Evolutionary conservation across 2,113 vertebrate species (phyloP).

Genomic region (Oncorhynchus mykiss): DNA sequence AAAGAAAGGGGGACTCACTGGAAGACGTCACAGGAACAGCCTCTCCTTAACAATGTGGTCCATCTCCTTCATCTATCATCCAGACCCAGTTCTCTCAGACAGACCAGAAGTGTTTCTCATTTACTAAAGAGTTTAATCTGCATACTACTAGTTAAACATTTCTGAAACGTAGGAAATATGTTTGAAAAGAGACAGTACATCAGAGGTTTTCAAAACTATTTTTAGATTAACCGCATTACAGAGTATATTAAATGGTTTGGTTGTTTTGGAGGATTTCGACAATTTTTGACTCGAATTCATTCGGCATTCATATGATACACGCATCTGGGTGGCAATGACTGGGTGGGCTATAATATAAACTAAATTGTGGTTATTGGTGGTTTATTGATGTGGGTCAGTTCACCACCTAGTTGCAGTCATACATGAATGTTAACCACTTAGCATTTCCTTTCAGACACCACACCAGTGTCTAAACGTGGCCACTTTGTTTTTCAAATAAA

Average conservation of each 20-base stretch:
- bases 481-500: too few species aligned
- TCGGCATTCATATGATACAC: background rate
- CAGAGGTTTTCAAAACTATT: too few species aligned
- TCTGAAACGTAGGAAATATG: background rate
- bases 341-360: background rate
- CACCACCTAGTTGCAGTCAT: background rate
- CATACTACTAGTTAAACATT: too few species aligned
- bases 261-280: too few species aligned
- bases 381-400: slow-evolving; percentile 30
- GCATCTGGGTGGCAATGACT: background rate
- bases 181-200: background rate
- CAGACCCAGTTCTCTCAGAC: slow-evolving; percentile 31
- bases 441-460: too few species aligned
- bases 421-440: slow-evolving; percentile 19
- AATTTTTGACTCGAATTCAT: background rate
- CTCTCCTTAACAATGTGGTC: slow-evolving; percentile 35
- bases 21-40: slow-evolving; percentile 34
- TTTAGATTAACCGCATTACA: too few species aligned
- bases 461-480: too few species aligned
- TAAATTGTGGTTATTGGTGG: slow-evolving; percentile 22
- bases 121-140: background rate
- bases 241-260: too few species aligned
- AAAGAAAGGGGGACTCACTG: slow-evolving; percentile 42
- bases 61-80: slow-evolving; percentile 62
- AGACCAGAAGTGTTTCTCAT: background rate